Base-by-base conservation (phyloP, 1,140 invertebrate species). In the Drosophila nebulosa region DNA sequence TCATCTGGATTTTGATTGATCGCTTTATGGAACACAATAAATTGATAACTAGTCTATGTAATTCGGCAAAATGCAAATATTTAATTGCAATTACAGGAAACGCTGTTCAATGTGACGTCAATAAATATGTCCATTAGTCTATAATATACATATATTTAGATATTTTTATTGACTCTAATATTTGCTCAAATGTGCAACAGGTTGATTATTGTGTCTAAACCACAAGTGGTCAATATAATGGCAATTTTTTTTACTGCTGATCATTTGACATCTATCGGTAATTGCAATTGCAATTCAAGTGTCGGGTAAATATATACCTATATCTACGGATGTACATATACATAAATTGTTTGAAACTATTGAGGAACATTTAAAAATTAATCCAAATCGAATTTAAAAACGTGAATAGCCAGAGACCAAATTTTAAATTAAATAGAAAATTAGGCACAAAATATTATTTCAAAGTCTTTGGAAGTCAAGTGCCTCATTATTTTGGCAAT, bases 61-160 rank as follows among this genome's bases (percentile, higher is more conserved):
- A 26, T 18, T 51, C 55, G 42, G n/a, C n/a, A n/a, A 68, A 68
- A 86, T 71, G 77, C 69, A 86, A 86, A 85, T 86, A 80, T 71
- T 75, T 60, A 67, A 73, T 50, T 65, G 16, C 69, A 57, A 55
- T 51, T 68, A 64, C 60, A 84, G 77, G 77, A 85, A 85, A 53
- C 65, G 22, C 30, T 30, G 30, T 50, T 32, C 58, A 60, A 35
- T 39, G 4, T 16, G 21, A 42, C 16, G 3, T 2, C 1, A n/a
- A 21, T 21, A 46, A 46, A 21, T 18, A 42, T 18, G n/a, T 39
- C 1, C n/a, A 36, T 36, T 42, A n/a, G n/a, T n/a, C n/a, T n/a
- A n/a, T n/a, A n/a, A n/a, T n/a, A n/a, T n/a, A n/a, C n/a, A n/a
- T n/a, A 42, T 42, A 7, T 42, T 3, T 46, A 18, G 1, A 3